Evolutionary conservation across 2,797 vertebrate species (phyloP).

Genomic region (Gymnocypris eckloni): DNA sequence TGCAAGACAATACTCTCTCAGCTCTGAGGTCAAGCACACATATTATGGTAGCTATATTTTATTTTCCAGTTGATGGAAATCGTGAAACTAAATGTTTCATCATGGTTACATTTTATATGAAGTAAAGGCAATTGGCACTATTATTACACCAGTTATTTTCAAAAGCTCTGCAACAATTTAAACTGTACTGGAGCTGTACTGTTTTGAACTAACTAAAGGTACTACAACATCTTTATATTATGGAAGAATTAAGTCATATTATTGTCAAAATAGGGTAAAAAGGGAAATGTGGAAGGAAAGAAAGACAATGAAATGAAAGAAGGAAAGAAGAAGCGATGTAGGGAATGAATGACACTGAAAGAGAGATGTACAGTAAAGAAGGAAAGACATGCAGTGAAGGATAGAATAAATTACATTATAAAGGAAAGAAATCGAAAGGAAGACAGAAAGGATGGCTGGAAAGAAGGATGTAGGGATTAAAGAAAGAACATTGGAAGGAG

Average conservation of each 20-base stretch:
- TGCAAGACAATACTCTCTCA: conserved; percentile 51
- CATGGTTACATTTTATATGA: conserved; percentile 9
- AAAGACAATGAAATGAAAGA: neutral
- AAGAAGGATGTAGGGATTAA: neutral
- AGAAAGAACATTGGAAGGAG: neutral
- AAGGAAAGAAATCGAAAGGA: neutral
- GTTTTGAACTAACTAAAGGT: neutral
- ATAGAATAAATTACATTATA: neutral
- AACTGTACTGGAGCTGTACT: neutral
- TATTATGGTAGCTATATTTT: conserved; percentile 39
- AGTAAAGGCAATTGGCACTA: conserved; percentile 2
- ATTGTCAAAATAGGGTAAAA: neutral
- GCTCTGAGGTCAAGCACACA: conserved; percentile 41
- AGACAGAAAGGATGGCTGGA: neutral
- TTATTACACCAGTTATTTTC: neutral
- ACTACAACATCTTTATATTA: neutral
- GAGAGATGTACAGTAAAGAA: neutral
- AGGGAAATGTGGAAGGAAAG: neutral
- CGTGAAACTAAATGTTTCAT: conserved; percentile 11
- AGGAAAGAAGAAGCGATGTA: neutral
- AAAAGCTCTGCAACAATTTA: conserved; percentile 4
- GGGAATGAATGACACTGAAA: neutral
- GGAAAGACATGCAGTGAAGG: neutral
- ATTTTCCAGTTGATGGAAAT: conserved; percentile 19
- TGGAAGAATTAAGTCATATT: neutral